phyloP scores from a whole-genome alignment of 2,888 invertebrate species.

The Hypolimnas misippus region DNA sequence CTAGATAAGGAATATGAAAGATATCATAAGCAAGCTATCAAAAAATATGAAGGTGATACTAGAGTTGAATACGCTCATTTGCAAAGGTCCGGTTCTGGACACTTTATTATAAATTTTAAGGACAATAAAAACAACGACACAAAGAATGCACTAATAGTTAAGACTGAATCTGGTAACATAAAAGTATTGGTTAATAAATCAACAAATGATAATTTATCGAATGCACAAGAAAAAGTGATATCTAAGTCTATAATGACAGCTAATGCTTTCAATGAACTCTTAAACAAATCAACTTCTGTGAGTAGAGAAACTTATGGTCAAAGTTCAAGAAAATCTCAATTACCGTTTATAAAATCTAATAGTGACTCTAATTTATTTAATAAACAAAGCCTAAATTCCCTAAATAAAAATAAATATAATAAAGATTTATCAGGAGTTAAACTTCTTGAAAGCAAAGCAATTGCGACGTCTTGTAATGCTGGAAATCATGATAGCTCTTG shows the following conservation, averaged over 20 bases:
- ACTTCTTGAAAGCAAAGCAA: slow-evolving; percentile 49
- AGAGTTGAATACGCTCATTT: slow-evolving; percentile 51
- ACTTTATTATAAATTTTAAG: slow-evolving; percentile 50
- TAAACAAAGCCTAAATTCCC: slow-evolving; percentile 46
- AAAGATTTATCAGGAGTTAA: slow-evolving; percentile 45
- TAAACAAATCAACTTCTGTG: slow-evolving; percentile 42
- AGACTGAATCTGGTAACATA: slow-evolving; percentile 57
- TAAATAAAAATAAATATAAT: slow-evolving; percentile 43
- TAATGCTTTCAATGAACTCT: slow-evolving; percentile 46
- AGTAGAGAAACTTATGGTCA: slow-evolving; percentile 35
- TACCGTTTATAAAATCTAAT: slow-evolving; percentile 45
- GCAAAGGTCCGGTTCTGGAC: slow-evolving; percentile 53
- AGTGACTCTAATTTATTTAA: slow-evolving; percentile 56
- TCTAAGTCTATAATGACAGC: slow-evolving; percentile 39
- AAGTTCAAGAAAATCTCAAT: slow-evolving; percentile 34
- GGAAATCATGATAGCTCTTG: slow-evolving; percentile 46
- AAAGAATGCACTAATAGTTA: slow-evolving; percentile 50
- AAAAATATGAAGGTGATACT: slow-evolving; percentile 46
- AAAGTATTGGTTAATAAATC: slow-evolving; percentile 52
- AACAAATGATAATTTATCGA: slow-evolving; percentile 10
- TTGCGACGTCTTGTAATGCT: slow-evolving; percentile 53
- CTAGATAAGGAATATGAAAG: slow-evolving; percentile 70
- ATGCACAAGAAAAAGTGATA: slow-evolving; percentile 14
- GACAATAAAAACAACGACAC: slow-evolving; percentile 21
- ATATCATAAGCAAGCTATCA: slow-evolving; percentile 49